Conservation (phyloP, 1,140 invertebrate genomes). For the Procambarus virginalis region DNA sequence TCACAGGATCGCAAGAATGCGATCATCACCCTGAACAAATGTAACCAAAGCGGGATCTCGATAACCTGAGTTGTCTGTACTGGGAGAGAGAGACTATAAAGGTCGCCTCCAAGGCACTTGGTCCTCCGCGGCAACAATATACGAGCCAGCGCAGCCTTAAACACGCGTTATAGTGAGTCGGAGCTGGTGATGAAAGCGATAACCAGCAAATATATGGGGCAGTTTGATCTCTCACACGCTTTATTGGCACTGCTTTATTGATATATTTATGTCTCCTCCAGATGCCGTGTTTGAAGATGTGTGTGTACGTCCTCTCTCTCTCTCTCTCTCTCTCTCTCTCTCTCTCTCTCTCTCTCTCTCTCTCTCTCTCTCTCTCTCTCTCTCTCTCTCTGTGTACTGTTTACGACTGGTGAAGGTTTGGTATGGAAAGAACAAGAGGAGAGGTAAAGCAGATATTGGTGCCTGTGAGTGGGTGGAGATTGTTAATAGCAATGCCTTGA, state of each 20-base stretch:
- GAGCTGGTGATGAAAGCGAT: slow-evolving; percentile 3
- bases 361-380: neutral
- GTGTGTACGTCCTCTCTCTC: neutral
- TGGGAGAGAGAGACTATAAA: neutral
- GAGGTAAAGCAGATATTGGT: too few relatives aligned
- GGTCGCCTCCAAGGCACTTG: neutral
- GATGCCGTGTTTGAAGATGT: neutral
- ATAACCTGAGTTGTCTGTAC: neutral
- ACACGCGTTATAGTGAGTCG: slow-evolving; percentile 9
- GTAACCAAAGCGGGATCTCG: slow-evolving; percentile 15
- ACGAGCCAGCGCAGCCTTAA: neutral
- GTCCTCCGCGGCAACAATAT: slow-evolving; percentile 5
- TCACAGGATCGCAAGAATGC: slow-evolving; percentile 15
- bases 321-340: neutral
- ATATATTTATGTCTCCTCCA: neutral
- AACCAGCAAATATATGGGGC: neutral
- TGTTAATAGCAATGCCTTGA: too few relatives aligned
- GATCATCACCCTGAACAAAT: slow-evolving; percentile 22
- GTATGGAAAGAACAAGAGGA: too few relatives aligned
- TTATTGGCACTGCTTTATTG: neutral
- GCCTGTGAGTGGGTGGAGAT: too few relatives aligned
- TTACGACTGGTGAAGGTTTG: too few relatives aligned
- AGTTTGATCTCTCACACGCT: neutral
- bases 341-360: too few relatives aligned
- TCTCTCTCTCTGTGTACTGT: neutral